Evolutionary conservation across 2,113 vertebrate genomes (phyloP), one percentile per base, ranked within the genome.

Genomic region (Phalacrocorax carbo): DNA sequence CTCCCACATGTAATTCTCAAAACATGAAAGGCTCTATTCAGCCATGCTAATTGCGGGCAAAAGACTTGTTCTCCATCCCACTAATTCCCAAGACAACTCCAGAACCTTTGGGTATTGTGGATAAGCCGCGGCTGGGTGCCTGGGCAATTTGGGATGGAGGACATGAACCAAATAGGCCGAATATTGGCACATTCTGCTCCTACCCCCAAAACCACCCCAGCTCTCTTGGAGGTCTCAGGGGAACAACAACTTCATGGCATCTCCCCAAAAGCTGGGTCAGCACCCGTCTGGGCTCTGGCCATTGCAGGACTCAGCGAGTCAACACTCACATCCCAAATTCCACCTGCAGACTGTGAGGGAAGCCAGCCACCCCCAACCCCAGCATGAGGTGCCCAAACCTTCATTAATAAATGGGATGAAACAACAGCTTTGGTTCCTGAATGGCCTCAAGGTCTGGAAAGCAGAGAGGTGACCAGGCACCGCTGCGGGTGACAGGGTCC

Each of bases 101-200:
- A 58, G 79, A 57, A 71, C 7, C 49, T 61, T 21, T 61, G 76
- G 62, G 27, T 11, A 2, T 13, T 0, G 0, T 23, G 62, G 54
- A 18, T 10, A 19, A 73, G 36, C 69, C 0, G 0, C 1, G 4
- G 44, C 11, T 44, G 69, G 40, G 38, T 26, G 44, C n/a, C 22
- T 20, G 64, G 44, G 34, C 32, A 48, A 1, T 44, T 5, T 21
- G 83, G 57, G 61, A 54, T 7, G 4, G 30, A 66, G 73, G 42
- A 46, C 14, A 10, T 3, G 26, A 82, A 46, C 40, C 48, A 34
- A 77, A 40, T 3, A 21, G 55, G 21, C 7, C 25, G 34, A 79
- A 18, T 2, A 60, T 7, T 1, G 0, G 12, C 58, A 36, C 0
- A 0, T 57, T 44, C 55, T 84, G 34, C 64, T 77, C n/a, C 16